Conservation (phyloP, 2,888 invertebrate genomes). For the Eupithecia exiguata region DNA sequence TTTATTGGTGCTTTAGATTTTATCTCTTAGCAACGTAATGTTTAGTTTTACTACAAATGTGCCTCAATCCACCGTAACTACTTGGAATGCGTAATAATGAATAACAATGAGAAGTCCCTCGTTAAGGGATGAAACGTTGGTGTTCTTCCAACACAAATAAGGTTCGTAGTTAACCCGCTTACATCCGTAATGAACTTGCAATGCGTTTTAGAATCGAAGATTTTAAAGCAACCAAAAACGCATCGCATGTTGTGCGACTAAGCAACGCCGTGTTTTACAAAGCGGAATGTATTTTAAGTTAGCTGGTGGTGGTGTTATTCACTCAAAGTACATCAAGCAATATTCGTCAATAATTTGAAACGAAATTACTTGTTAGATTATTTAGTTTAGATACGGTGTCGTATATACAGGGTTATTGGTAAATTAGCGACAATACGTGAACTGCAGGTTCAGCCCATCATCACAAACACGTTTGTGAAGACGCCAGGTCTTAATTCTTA, state of each 20-base stretch:
- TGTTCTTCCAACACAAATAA: too few species aligned
- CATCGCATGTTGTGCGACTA: not conserved
- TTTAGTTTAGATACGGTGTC: not conserved
- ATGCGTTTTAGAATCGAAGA: not conserved
- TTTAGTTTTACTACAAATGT: not conserved
- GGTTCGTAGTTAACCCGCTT: too few species aligned
- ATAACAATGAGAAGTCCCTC: too few species aligned
- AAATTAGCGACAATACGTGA: too few species aligned
- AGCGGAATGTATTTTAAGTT: not conserved
- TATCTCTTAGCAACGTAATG: not conserved
- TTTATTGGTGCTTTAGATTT: not conserved
- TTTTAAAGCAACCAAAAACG: not conserved
- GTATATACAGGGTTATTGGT: too few species aligned
- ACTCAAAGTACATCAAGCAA: not conserved
- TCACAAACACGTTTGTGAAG: too few species aligned
- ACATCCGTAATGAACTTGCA: too few species aligned
- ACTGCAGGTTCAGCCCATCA: too few species aligned
- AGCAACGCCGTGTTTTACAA: not conserved
- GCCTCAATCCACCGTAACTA: not conserved
- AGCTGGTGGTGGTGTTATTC: not conserved
- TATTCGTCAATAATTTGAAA: not conserved
- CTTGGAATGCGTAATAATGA: too few species aligned
- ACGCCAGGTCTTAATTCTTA: too few species aligned
- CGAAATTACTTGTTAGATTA: not conserved
- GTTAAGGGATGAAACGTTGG: too few species aligned